A percentile compares a stretch with the other conserved stretches of the same genome.
Evolutionary conservation across 1,140 invertebrate species (phyloP).

Genomic region (Dendroctonus valens): DNA sequence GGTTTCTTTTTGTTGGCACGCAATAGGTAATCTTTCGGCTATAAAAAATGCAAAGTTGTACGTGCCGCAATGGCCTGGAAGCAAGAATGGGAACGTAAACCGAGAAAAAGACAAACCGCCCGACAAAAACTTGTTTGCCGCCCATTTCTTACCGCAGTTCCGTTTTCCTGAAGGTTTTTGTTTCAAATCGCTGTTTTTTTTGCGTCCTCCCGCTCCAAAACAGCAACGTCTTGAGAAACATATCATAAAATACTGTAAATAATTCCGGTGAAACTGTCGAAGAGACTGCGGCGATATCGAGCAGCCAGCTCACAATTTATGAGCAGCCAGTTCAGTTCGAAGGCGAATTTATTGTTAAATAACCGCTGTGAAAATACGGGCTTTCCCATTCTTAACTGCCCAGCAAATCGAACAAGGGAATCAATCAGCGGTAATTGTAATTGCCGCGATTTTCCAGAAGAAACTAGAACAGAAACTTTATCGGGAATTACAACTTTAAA

Average conservation of each 20-base stretch:
- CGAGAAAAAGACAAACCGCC: neutral
- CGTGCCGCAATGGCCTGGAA: no score
- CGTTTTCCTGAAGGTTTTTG: neutral
- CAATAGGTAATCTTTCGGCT: no score
- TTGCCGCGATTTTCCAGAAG: no score
- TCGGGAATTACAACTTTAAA: no score
- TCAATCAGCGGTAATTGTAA: no score
- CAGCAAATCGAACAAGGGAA: neutral
- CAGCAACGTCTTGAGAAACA: neutral
- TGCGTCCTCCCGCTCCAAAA: no score
- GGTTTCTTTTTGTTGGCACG: no score
- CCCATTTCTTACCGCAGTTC: neutral
- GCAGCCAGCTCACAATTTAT: constrained; percentile 1
- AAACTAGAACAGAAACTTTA: no score
- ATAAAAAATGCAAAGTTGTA: no score
- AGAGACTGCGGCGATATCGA: constrained; percentile 9
- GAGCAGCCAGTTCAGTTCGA: constrained; percentile 11
- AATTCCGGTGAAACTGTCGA: neutral
- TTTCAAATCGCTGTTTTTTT: no score
- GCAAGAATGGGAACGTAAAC: neutral
- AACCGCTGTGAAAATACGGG: constrained; percentile 1
- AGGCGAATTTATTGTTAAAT: constrained; percentile 10
- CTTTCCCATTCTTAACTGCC: neutral
- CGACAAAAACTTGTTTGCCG: neutral
- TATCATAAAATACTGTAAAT: neutral